These are phyloP conservation scores for Ochropleura leucogaster DNA, from an alignment of 2,888 invertebrate species.

Conservation along the genomic window DNA sequence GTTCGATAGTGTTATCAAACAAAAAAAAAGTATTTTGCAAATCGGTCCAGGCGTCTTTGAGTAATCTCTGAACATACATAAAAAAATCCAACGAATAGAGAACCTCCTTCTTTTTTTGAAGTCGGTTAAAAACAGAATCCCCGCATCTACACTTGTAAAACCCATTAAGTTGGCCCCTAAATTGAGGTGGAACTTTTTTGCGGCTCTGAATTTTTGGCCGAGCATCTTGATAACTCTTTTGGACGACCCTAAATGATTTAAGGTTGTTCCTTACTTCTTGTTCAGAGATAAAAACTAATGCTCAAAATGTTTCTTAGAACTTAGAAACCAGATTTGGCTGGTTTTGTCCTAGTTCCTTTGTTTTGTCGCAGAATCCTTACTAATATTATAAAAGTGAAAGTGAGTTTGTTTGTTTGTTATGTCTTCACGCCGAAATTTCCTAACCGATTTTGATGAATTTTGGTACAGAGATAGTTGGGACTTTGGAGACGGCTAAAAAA, in stretches of 20 bases:
- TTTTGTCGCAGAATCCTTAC: neutral
- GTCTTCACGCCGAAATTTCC: too few species aligned
- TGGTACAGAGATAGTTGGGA: too few species aligned
- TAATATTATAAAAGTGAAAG: too few species aligned
- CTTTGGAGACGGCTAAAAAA: too few species aligned
- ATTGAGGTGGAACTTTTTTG: constrained; percentile 62
- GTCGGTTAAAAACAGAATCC: constrained; percentile 3
- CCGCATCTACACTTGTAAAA: constrained; percentile 42
- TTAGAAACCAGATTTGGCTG: constrained; percentile 12
- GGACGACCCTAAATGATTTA: constrained; percentile 74
- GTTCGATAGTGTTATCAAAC: too few species aligned
- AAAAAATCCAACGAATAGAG: too few species aligned
- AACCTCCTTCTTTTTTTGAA: too few species aligned
- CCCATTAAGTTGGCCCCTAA: constrained; percentile 50
- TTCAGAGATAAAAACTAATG: constrained; percentile 68
- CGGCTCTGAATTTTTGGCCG: constrained; percentile 53
- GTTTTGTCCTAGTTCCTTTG: constrained; percentile 18
- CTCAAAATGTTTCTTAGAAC: constrained; percentile 34
- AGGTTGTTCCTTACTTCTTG: constrained; percentile 67
- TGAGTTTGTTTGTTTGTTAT: too few species aligned
- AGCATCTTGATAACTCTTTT: constrained; percentile 77
- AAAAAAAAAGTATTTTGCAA: too few species aligned
- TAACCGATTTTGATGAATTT: too few species aligned
- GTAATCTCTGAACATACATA: too few species aligned
- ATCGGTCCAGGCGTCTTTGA: too few species aligned